Evolutionary conservation across 1,140 invertebrate species (phyloP).

Genomic region (Vollenhovia emeryi): DNA sequence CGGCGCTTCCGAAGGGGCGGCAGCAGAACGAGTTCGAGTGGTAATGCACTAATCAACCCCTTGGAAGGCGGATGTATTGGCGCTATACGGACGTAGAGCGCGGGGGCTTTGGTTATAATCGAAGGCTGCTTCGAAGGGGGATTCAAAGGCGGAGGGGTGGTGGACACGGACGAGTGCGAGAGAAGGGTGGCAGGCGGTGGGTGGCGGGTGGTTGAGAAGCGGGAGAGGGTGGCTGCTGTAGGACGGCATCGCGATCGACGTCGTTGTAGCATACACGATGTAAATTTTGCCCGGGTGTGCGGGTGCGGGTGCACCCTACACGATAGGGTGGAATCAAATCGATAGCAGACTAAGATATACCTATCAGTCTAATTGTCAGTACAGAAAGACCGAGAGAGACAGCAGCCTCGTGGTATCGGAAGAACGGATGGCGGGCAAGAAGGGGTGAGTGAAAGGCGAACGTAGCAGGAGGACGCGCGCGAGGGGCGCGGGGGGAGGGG

Average conservation of each 20-base stretch:
- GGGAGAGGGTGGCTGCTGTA: slow-evolving; percentile 67
- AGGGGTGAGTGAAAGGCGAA: slow-evolving; percentile 73
- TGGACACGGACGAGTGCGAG: slow-evolving; percentile 73
- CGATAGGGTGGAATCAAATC: slow-evolving; percentile 85
- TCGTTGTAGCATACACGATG: slow-evolving; percentile 83
- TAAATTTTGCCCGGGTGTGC: slow-evolving; percentile 82
- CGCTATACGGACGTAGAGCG: slow-evolving; percentile 70
- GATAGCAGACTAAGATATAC: slow-evolving; percentile 86
- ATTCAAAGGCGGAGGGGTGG: slow-evolving; percentile 73
- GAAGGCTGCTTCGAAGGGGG: slow-evolving; percentile 77
- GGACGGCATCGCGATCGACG: slow-evolving; percentile 78
- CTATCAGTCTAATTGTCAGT: slow-evolving; percentile 86
- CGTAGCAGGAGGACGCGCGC: slow-evolving; percentile 65
- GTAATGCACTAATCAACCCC: slow-evolving; percentile 83
- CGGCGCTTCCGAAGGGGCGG: slow-evolving; percentile 36
- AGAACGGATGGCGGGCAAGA: slow-evolving; percentile 72
- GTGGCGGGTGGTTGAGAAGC: slow-evolving; percentile 55
- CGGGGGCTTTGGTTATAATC: slow-evolving; percentile 82
- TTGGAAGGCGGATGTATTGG: slow-evolving; percentile 80
- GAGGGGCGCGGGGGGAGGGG: slow-evolving; percentile 72
- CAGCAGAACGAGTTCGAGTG: slow-evolving; percentile 70
- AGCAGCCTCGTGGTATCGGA: slow-evolving; percentile 74
- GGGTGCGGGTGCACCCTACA: slow-evolving; percentile 81
- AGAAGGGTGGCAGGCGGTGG: slow-evolving; percentile 71
- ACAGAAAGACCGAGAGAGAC: slow-evolving; percentile 83